Base-by-base conservation (phyloP, 2,797 vertebrate species). In the Leuciscus waleckii region DNA sequence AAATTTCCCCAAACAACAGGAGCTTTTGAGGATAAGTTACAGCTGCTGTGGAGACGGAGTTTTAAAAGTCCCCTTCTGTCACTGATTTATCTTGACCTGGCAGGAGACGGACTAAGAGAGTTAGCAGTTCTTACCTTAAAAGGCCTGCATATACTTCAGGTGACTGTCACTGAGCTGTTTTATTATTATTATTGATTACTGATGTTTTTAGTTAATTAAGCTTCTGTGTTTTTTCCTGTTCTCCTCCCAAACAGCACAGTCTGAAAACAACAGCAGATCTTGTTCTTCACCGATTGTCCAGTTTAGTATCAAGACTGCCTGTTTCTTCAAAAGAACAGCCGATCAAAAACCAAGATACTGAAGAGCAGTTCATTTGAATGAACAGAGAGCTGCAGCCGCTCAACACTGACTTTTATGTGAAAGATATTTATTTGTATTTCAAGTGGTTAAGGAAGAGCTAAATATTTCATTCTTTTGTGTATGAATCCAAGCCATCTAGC, bases 71-170 rank as follows among this genome's bases (percentile, higher is more conserved):
- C 97, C 0, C 41, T 98, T 85, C 93, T 98, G 87, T 97, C 97
- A 81, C 88, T 98, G 92, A 96, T 95, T 3, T 96, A 97, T 35
- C 90, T 96, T 9, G 97, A 98, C 90, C 88, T 98, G 91, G 98
- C 97, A 0, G 95, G 96, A 4, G 97, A 98, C 0, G 97, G 97
- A 2, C 86, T 98, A 67, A 93, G 89, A 70, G 97, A 98, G 91
- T 93, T 98, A 41, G 96, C 96, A 0, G 94, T 98, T 78, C 95
- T 98, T 49, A 97, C 97, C 0, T 92, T 98, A 19, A 98, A 97
- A 90, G 97, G 97, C 11, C 92, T 98, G 79, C 96, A 98, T 77
- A 95, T 98, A 87, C 90, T 98, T 84, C 97, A 98, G 96, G 97
- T 98, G 80, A 69, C 37, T 69, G 37, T 37, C 69, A 46, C 68